Evolutionary conservation across 2,888 invertebrate species (phyloP), one percentile per base, ranked within the genome.

Genomic region (Thera britannica): DNA sequence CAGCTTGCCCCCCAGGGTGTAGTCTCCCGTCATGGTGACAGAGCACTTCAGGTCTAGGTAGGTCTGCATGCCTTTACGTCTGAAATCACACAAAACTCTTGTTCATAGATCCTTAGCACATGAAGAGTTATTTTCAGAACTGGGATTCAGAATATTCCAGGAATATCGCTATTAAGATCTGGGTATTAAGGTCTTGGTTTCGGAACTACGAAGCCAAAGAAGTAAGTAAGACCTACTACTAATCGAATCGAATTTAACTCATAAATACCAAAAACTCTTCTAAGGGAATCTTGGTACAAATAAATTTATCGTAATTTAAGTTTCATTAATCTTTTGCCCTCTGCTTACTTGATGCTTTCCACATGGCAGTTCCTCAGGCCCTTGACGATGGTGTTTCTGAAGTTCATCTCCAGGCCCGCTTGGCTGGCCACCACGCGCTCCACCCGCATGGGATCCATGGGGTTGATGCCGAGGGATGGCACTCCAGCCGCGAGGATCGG

Each of bases 381-480:
- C 12, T 79, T 87, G 0, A 92, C 90, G 0, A 72, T 55, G 0
- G 90, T 90, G 44, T 93, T 82, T 44, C 76, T 83, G 72, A 93
- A 93, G 75, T 89, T 87, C 85, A 93, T 82, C 0, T 77, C 62
- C 0, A 93, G 79, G 0, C 93, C 93, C 0, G 87, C 85, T 68
- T 90, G 85, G 66, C 72, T 81, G 12, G 90, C 84, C 58, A 74
- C 71, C 44, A 90, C 87, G 7, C 73, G 75, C 0, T 77, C 80
- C 51, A 93, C 71, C 2, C 38, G 52, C 90, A 93, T 86, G 2
- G 93, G 93, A 73, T 93, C 93, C 78, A 92, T 62, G 1, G 79
- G 66, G 0, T 60, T 68, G 72, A 93, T 80, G 34, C 83, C 86
- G 61, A 92, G 80, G 12, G 73, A 68, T 0, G 91, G 88, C 0